These are phyloP conservation scores for Heliconius ethilla DNA, from an alignment of 2,888 invertebrate genomes.

Conservation along the genomic window DNA sequence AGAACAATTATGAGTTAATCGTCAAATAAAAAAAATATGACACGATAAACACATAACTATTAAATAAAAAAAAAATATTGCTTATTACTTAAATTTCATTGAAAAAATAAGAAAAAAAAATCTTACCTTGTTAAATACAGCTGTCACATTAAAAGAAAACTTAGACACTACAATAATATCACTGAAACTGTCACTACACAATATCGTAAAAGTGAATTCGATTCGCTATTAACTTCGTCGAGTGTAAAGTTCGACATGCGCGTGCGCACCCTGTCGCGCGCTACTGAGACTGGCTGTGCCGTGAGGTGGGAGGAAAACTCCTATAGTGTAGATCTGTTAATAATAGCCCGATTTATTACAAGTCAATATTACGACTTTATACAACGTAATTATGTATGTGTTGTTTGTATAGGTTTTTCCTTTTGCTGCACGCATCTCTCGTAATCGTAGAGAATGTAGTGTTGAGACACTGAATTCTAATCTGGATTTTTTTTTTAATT, in stretches of 20 bases:
- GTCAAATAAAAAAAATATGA: neutral
- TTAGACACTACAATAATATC: constrained; percentile 35
- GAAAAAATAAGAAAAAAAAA: neutral
- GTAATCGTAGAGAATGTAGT: neutral
- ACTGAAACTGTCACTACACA: constrained; percentile 55
- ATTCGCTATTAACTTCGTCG: constrained; percentile 51
- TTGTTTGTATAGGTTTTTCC: neutral
- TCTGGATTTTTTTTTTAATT: neutral
- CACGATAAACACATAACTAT: neutral
- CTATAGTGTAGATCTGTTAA: constrained; percentile 17
- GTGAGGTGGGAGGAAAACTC: constrained; percentile 61
- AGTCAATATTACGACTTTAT: constrained; percentile 21
- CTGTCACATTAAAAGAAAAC: neutral
- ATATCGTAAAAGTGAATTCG: constrained; percentile 42
- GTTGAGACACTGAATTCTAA: neutral
- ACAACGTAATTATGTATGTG: constrained; percentile 14
- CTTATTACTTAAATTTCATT: neutral
- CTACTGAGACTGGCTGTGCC: constrained; percentile 68
- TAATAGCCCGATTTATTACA: constrained; percentile 22
- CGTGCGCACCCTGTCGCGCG: constrained; percentile 66
- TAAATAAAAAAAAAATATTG: neutral
- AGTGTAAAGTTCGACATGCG: constrained; percentile 53
- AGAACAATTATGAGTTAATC: neutral
- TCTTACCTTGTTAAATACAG: constrained; percentile 5
- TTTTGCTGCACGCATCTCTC: neutral